phyloP scores from a whole-genome alignment of 2,888 invertebrate species.

The Drosophila aldrichi region DNA sequence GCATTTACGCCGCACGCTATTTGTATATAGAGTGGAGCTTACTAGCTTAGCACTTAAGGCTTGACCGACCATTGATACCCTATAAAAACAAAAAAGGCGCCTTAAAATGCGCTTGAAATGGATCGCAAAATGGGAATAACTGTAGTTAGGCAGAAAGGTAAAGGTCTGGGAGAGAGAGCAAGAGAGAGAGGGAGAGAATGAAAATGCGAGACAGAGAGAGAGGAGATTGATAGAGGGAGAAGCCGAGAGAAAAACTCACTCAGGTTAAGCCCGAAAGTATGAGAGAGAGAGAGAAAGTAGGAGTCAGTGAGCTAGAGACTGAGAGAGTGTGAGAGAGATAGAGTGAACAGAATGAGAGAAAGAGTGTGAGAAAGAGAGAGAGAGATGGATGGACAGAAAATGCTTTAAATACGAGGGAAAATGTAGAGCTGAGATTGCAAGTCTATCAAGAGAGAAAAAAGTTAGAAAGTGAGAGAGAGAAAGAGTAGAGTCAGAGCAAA shows the following conservation, averaged over 20 bases:
- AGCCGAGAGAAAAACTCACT: too few species aligned
- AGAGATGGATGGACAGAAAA: too few species aligned
- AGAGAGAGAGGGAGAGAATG: background rate
- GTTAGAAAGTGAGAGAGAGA: background rate
- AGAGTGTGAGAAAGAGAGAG: too few species aligned
- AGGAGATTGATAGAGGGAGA: background rate
- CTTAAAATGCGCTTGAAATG: background rate
- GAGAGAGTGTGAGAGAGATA: too few species aligned
- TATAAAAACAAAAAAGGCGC: constrained; percentile 13
- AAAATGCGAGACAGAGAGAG: too few species aligned
- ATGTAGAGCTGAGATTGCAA: too few species aligned
- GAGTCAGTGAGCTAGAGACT: too few species aligned
- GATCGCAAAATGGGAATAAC: background rate
- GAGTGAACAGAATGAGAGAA: background rate
- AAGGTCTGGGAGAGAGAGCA: too few species aligned
- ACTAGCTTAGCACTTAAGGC: background rate
- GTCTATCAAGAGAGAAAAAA: background rate
- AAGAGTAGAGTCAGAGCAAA: background rate
- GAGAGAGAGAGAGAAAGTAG: too few species aligned
- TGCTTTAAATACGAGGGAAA: too few species aligned
- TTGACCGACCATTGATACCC: constrained; percentile 6
- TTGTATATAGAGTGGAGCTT: constrained; percentile 9
- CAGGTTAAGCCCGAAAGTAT: too few species aligned
- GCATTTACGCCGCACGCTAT: constrained; percentile 3
- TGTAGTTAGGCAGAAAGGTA: too few species aligned